Evolutionary conservation across 2,888 invertebrate genomes (phyloP).

Genomic region (Chalcis sispes): DNA sequence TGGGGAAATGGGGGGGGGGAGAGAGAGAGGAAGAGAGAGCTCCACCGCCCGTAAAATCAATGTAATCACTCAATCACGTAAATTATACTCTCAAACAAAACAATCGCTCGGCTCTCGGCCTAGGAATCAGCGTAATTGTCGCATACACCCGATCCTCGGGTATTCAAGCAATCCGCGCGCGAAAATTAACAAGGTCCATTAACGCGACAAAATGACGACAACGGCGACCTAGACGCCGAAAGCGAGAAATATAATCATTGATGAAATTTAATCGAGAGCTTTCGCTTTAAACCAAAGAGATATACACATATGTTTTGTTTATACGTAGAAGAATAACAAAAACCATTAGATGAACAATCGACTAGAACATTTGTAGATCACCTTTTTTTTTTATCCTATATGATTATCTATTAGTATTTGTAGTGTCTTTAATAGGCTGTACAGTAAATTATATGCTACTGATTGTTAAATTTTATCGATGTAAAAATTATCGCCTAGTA

Average conservation of each 20-base stretch:
- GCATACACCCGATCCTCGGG: conserved; percentile 15
- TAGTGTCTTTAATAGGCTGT: too few relatives aligned
- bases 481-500: too few relatives aligned
- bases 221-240: conserved; percentile 13
- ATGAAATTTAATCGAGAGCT: conserved; percentile 53
- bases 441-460: too few relatives aligned
- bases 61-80: conserved; percentile 57
- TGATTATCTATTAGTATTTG: too few relatives aligned
- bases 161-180: conserved; percentile 43
- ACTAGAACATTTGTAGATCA: too few relatives aligned
- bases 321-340: conserved; percentile 20
- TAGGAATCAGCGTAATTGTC: conserved; percentile 55
- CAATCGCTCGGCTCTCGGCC: conserved; percentile 41
- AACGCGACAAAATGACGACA: too few relatives aligned
- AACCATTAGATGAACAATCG: conserved; percentile 34
- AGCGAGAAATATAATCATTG: conserved; percentile 53
- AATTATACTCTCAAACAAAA: conserved; percentile 56
- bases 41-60: conserved; percentile 35
- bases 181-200: conserved; percentile 58
- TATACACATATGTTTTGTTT: too few relatives aligned
- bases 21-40: too few relatives aligned
- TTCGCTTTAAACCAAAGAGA: too few relatives aligned
- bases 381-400: too few relatives aligned
- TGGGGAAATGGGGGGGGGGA: too few relatives aligned
- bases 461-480: too few relatives aligned